Percentiles rank a stretch among this genome's conserved stretches.
phyloP scores from a whole-genome alignment of 1,140 invertebrate species.

The Euura lappo region DNA sequence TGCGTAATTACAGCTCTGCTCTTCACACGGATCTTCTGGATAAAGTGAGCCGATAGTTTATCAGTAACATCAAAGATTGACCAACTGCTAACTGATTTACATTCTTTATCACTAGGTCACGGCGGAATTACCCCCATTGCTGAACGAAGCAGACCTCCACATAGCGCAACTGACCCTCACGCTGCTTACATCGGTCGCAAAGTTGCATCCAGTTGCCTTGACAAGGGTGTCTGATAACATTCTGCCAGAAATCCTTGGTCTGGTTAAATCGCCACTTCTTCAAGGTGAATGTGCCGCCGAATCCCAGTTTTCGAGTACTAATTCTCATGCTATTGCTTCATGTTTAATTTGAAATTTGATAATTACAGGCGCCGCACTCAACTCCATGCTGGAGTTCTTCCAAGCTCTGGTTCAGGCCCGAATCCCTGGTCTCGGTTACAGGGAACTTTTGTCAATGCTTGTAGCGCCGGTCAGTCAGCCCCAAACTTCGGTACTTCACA shows the following conservation, averaged over 20 bases:
- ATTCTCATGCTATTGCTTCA: constrained; percentile 13
- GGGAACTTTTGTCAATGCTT: constrained; percentile 78
- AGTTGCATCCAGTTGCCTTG: constrained; percentile 72
- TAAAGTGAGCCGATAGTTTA: constrained; percentile 61
- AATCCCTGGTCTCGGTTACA: constrained; percentile 79
- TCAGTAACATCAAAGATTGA: constrained; percentile 18
- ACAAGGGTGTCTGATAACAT: constrained; percentile 71
- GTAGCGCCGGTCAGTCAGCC: constrained; percentile 65
- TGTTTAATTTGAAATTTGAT: constrained; percentile 20
- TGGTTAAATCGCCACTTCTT: constrained; percentile 90
- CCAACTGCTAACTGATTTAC: background rate
- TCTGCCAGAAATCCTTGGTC: constrained; percentile 83
- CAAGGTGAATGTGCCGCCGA: constrained; percentile 62
- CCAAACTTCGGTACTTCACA: constrained; percentile 62
- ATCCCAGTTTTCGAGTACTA: constrained; percentile 11
- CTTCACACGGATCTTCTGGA: constrained; percentile 76
- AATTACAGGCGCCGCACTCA: constrained; percentile 78
- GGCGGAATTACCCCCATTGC: constrained; percentile 84
- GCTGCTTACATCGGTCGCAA: constrained; percentile 77
- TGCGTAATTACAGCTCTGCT: constrained; percentile 81
- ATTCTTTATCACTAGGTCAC: constrained; percentile 63
- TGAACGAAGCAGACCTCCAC: constrained; percentile 94
- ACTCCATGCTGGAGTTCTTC: constrained; percentile 90
- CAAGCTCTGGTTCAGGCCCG: constrained; percentile 84
- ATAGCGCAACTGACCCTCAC: constrained; percentile 90